phyloP scores from a whole-genome alignment of 1,140 invertebrate species.

The Sesamia nonagrioides region DNA sequence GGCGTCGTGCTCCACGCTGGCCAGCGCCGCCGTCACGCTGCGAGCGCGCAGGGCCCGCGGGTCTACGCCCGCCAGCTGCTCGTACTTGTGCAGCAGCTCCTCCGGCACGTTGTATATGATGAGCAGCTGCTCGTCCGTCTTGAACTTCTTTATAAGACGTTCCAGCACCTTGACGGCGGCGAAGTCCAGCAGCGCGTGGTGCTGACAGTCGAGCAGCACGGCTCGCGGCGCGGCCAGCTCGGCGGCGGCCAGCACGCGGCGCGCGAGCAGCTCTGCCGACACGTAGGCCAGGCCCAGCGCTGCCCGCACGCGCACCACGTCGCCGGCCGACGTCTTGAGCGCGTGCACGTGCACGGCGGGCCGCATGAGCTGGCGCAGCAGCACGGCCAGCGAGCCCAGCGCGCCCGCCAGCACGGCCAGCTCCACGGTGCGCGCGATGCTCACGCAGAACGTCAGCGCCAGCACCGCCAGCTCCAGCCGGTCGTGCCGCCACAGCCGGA shows the following conservation, averaged over 20 bases:
- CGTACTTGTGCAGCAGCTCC: constrained; percentile 69
- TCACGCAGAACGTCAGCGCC: constrained; percentile 93
- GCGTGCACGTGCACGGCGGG: constrained; percentile 89
- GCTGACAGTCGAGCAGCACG: constrained; percentile 70
- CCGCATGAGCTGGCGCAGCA: constrained; percentile 94
- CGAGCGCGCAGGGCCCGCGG: constrained; percentile 52
- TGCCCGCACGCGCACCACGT: constrained; percentile 64
- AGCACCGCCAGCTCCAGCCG: constrained; percentile 91
- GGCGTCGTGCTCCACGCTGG: not conserved
- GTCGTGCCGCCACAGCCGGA: constrained; percentile 92
- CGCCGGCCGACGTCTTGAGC: constrained; percentile 60
- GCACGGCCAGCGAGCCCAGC: constrained; percentile 92
- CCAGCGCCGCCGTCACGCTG: constrained; percentile 48
- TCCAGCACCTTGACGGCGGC: constrained; percentile 79
- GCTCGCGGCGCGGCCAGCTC: constrained; percentile 58
- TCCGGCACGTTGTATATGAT: constrained; percentile 91
- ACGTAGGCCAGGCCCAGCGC: constrained; percentile 63
- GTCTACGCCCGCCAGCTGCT: constrained; percentile 55
- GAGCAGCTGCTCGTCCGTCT: constrained; percentile 88
- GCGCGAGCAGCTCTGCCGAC: constrained; percentile 59
- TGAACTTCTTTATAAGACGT: constrained; percentile 89
- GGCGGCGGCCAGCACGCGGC: constrained; percentile 57
- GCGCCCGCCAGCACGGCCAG: constrained; percentile 96
- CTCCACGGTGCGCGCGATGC: constrained; percentile 94
- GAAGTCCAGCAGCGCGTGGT: constrained; percentile 74